Conservation (phyloP, 2,888 invertebrate genomes). For the Drosophila anomalata region DNA sequence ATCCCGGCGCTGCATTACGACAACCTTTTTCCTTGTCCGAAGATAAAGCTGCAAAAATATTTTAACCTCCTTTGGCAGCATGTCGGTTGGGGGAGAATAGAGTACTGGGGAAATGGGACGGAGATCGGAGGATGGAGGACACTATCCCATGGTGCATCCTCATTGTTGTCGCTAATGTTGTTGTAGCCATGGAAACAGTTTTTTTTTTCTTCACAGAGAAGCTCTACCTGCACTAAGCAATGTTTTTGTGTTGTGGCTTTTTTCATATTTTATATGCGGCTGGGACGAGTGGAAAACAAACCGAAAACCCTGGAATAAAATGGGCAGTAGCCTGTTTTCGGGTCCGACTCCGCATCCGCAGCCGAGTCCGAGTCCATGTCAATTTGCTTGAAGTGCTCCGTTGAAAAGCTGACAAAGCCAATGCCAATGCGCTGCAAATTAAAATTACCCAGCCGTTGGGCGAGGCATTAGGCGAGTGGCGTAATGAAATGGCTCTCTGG, state of each 20-base stretch:
- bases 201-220: constrained; percentile 16
- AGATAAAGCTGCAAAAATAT: constrained; percentile 80
- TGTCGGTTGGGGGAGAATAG: constrained; percentile 44
- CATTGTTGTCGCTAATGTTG: constrained; percentile 39
- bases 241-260: constrained; percentile 62
- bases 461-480: constrained; percentile 45
- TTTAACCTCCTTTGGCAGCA: constrained; percentile 77
- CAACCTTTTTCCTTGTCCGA: constrained; percentile 58
- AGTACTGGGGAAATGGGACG: background rate
- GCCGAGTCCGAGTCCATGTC: constrained; percentile 40
- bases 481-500: constrained; percentile 67
- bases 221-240: constrained; percentile 65
- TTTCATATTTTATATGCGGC: constrained; percentile 73
- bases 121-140: constrained; percentile 2
- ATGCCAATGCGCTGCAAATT: constrained; percentile 68
- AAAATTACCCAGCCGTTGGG: constrained; percentile 66
- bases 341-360: background rate
- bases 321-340: background rate
- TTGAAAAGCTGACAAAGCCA: constrained; percentile 54
- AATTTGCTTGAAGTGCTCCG: constrained; percentile 49
- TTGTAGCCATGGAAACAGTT: constrained; percentile 29
- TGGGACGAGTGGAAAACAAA: constrained; percentile 33
- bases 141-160: constrained; percentile 20
- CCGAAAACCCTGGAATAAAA: constrained; percentile 23
- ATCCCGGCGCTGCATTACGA: constrained; percentile 71